phyloP scores from a whole-genome alignment of 2,797 vertebrate genomes.

The Ispidina lecontei region DNA sequence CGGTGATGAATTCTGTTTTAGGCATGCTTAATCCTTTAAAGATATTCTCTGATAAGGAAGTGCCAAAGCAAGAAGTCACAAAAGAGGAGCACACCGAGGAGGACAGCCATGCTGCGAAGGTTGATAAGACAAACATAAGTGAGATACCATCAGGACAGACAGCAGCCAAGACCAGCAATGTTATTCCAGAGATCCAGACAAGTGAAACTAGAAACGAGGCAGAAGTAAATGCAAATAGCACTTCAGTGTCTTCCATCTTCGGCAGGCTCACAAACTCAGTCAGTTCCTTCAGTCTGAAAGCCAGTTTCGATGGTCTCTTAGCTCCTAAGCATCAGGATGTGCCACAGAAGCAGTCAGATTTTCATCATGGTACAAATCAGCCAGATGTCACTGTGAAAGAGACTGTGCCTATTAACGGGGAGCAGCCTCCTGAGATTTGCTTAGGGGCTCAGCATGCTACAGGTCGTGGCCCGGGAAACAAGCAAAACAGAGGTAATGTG shows the following conservation, averaged over 20 bases:
- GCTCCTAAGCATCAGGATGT: slow-evolving; percentile 37
- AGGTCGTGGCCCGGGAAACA: not conserved
- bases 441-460: not conserved
- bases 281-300: slow-evolving; percentile 61
- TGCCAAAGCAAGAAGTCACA: slow-evolving; percentile 47
- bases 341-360: slow-evolving; percentile 29
- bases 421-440: not conserved
- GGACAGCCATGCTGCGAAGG: not conserved
- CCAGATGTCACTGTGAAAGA: not conserved
- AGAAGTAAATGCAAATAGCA: not conserved
- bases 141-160: not conserved
- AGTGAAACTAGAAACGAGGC: not conserved
- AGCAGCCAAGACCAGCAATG: not conserved
- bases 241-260: slow-evolving; percentile 47
- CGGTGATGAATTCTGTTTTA: slow-evolving; percentile 80
- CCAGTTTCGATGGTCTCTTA: slow-evolving; percentile 40
- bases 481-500: not conserved
- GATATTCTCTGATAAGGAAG: slow-evolving; percentile 79
- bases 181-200: not conserved
- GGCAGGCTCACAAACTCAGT: slow-evolving; percentile 55
- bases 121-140: not conserved
- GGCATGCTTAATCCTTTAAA: slow-evolving; percentile 86
- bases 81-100: slow-evolving; percentile 24
- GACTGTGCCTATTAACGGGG: rapidly evolving
- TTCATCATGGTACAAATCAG: not conserved